A percentile compares a stretch with the other conserved stretches of the same genome.
These are phyloP conservation scores for Masticophis lateralis DNA, from an alignment of 2,797 vertebrate species.

Conservation along the genomic window DNA sequence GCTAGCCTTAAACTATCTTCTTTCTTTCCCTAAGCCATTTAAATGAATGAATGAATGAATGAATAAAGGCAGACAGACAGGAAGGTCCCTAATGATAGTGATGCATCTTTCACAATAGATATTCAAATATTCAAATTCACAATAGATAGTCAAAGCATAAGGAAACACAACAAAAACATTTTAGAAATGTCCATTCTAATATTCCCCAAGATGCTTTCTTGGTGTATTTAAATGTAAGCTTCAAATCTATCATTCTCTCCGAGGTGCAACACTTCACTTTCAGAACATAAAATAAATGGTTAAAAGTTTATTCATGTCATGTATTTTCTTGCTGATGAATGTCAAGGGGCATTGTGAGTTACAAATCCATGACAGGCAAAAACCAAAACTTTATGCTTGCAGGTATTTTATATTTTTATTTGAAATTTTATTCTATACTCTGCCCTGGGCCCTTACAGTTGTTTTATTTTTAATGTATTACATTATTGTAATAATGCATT, in stretches of 20 bases:
- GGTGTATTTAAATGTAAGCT: slow-evolving; percentile 28
- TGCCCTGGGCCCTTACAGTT: background rate
- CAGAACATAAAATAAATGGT: slow-evolving; percentile 29
- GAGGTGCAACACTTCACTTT: slow-evolving; percentile 42
- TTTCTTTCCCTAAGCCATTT: background rate
- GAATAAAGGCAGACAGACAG: no score
- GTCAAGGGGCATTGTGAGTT: slow-evolving; percentile 56
- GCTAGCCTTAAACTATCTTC: background rate
- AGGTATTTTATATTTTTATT: background rate
- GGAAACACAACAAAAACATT: background rate
- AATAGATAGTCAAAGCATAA: background rate
- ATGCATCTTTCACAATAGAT: background rate
- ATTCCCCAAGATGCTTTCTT: slow-evolving; percentile 13
- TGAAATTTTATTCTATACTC: background rate
- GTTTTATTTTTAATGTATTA: background rate
- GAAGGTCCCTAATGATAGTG: background rate
- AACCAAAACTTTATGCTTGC: background rate
- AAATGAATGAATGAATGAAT: no score
- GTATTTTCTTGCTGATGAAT: slow-evolving; percentile 46
- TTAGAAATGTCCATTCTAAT: background rate
- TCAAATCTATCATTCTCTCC: slow-evolving; percentile 44
- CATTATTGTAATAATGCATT: background rate
- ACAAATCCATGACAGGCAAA: slow-evolving; percentile 39
- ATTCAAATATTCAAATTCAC: no score
- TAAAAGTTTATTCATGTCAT: slow-evolving; percentile 31